Percentiles rank a stretch among this genome's conserved stretches.
Conservation (phyloP, 2,797 vertebrate genomes). For the Poeciliopsis infans region DNA sequence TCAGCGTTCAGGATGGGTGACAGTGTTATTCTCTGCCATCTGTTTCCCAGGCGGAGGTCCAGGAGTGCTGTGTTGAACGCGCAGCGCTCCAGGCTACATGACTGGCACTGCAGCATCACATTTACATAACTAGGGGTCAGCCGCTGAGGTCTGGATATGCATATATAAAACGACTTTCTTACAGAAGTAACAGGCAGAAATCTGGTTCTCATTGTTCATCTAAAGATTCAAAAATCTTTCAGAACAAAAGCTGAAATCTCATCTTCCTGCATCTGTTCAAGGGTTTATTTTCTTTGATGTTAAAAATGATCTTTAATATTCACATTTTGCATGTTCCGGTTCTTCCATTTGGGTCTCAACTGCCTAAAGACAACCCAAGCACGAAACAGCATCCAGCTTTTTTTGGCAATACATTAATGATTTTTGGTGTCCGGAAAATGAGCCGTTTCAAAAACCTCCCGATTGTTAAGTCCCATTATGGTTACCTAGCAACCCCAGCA, state of each 20-base stretch:
- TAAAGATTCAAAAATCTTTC: not conserved
- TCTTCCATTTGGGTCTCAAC: no score
- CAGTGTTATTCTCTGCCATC: constrained; percentile 82
- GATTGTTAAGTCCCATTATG: no score
- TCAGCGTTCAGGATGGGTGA: constrained; percentile 76
- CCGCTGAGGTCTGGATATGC: constrained; percentile 28
- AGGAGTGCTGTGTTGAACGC: constrained; percentile 70
- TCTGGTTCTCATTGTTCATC: constrained; percentile 40
- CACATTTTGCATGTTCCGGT: no score
- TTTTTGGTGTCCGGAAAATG: no score
- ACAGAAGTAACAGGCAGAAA: constrained; percentile 7
- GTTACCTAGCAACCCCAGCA: no score
- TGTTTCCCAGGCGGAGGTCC: constrained; percentile 81
- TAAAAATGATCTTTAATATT: not conserved
- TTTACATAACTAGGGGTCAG: constrained; percentile 35
- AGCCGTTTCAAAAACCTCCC: no score
- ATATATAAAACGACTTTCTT: constrained; percentile 37
- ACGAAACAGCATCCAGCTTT: no score
- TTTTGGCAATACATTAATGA: no score
- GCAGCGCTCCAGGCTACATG: constrained; percentile 52
- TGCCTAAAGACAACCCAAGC: no score
- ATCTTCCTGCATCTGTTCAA: constrained; percentile 59
- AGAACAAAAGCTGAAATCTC: constrained; percentile 21
- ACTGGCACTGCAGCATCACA: constrained; percentile 50
- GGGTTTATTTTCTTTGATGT: constrained; percentile 57